These are phyloP conservation scores for Stenchaetothrips biformis DNA, from an alignment of 2,888 invertebrate species.

Conservation along the genomic window DNA sequence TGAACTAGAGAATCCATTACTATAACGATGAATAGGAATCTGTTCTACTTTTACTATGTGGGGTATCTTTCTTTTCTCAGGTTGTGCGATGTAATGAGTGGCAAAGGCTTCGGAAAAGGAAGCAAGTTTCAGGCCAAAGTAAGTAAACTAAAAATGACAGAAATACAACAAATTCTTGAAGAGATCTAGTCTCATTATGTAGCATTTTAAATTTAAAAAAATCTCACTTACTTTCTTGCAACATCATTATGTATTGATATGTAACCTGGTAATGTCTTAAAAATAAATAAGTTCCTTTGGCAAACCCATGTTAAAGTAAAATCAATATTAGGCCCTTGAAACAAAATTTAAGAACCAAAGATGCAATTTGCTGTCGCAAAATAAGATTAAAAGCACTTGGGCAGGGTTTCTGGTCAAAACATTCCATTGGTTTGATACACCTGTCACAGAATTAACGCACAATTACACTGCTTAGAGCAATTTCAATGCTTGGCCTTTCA, in stretches of 20 bases:
- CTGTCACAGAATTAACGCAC: not conserved
- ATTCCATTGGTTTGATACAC: too few species aligned
- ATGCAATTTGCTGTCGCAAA: too few species aligned
- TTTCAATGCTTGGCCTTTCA: not conserved
- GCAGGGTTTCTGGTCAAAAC: too few species aligned
- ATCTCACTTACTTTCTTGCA: too few species aligned
- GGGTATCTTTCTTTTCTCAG: constrained; percentile 47
- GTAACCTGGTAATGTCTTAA: too few species aligned
- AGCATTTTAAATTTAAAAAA: too few species aligned
- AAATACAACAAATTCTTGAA: constrained; percentile 44
- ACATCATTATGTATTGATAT: too few species aligned
- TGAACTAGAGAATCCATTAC: not conserved
- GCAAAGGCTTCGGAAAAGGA: constrained; percentile 71
- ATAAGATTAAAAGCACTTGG: too few species aligned
- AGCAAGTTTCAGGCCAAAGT: constrained; percentile 74
- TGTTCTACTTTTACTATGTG: constrained; percentile 11
- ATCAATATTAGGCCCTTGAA: too few species aligned
- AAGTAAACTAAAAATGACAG: constrained; percentile 57
- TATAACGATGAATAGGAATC: constrained; percentile 4
- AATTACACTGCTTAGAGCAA: not conserved
- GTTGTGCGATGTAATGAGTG: constrained; percentile 62
- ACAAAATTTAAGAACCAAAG: too few species aligned
- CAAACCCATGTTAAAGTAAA: too few species aligned
- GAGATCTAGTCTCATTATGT: not conserved
- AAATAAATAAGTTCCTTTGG: too few species aligned